Percentiles rank a stretch among this genome's conserved stretches.
phyloP scores from a whole-genome alignment of 2,888 invertebrate genomes.

The Limulus polyphemus region DNA sequence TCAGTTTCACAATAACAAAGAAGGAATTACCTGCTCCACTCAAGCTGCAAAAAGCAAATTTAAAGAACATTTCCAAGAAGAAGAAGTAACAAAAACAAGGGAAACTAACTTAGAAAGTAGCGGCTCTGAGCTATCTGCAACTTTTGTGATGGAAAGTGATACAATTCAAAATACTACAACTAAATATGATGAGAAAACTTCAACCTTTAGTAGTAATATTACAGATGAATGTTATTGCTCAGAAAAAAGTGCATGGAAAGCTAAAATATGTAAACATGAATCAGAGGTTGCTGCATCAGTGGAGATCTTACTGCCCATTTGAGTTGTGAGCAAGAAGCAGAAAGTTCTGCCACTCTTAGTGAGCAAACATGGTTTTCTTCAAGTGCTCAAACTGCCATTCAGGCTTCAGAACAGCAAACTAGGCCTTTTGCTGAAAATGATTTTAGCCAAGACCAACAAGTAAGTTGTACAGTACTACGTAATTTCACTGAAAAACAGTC shows the following conservation, averaged over 20 bases:
- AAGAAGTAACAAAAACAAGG: too few species aligned
- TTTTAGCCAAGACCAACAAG: conserved; percentile 4
- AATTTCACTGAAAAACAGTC: conserved; percentile 31
- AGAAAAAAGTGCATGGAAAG: not conserved
- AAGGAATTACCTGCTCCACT: too few species aligned
- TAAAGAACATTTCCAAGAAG: too few species aligned
- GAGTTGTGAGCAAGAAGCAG: conserved; percentile 23
- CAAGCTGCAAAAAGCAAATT: too few species aligned
- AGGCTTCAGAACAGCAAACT: conserved; percentile 14
- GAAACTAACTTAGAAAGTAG: too few species aligned
- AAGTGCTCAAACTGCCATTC: conserved; percentile 24
- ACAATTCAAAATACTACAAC: too few species aligned
- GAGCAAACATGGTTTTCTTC: conserved; percentile 27
- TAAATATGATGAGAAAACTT: too few species aligned
- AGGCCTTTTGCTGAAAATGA: conserved; percentile 6
- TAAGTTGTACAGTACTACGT: conserved; percentile 10
- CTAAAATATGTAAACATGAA: not conserved
- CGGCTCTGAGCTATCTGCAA: too few species aligned
- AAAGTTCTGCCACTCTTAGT: conserved; percentile 22
- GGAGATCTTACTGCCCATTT: not conserved
- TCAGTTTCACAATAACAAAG: too few species aligned
- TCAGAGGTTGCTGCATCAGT: not conserved
- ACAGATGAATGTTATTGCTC: too few species aligned
- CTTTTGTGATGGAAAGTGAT: too few species aligned
- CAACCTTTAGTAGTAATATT: too few species aligned